phyloP scores from a whole-genome alignment of 2,113 vertebrate species.

The Chaetodon trifascialis region DNA sequence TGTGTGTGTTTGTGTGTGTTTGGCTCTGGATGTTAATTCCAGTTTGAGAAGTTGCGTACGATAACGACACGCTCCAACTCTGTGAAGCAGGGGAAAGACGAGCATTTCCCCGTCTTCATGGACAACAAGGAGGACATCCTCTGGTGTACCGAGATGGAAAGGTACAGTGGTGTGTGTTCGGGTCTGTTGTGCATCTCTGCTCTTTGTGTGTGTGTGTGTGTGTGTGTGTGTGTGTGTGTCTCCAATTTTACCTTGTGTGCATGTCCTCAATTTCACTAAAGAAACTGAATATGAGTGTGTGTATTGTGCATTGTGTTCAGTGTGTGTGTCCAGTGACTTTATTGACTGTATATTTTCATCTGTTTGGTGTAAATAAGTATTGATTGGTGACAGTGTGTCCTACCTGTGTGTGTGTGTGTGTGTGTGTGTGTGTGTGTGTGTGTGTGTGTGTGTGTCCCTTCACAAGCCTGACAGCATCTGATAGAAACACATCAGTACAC shows the following conservation, averaged over 20 bases:
- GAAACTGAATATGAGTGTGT: neutral
- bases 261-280: too few species aligned
- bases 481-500: too few species aligned
- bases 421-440: neutral
- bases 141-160: conserved; percentile 99
- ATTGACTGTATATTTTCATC: neutral
- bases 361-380: neutral
- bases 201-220: neutral
- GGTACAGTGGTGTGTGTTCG: conserved; percentile 80
- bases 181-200: neutral
- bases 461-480: neutral
- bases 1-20: conserved; percentile 62
- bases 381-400: neutral
- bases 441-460: neutral
- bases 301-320: neutral
- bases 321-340: neutral
- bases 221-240: conserved; percentile 1
- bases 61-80: conserved; percentile 99
- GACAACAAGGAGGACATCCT: conserved; percentile 99
- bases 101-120: conserved; percentile 99
- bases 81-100: conserved; percentile 99
- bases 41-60: conserved; percentile 99
- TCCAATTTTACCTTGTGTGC: neutral
- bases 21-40: conserved; percentile 81
- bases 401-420: neutral